Evolutionary conservation across 2,113 vertebrate genomes (phyloP).

Genomic region (Labeo rohita): DNA sequence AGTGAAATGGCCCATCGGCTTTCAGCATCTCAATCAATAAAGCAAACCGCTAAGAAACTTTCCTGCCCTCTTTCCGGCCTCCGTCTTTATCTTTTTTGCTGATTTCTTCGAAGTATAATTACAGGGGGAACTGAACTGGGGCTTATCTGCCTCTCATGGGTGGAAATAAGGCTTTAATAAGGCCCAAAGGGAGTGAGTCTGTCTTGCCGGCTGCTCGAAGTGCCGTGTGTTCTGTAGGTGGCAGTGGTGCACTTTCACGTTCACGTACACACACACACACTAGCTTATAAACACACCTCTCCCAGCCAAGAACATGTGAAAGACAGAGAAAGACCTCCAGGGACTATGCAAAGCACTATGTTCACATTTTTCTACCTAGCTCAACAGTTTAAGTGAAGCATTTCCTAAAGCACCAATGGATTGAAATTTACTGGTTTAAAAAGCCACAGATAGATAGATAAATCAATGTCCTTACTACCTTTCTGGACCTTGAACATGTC

Average conservation of each 20-base stretch:
- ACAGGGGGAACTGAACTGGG: slow-evolving; percentile 27
- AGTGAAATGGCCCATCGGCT: neutral
- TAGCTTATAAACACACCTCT: neutral
- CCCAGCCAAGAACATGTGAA: neutral
- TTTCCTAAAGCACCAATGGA: neutral
- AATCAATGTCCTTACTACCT: too few species aligned
- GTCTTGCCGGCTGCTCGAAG: neutral
- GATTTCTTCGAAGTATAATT: slow-evolving; percentile 50
- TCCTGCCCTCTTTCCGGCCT: neutral
- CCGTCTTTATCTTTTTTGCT: slow-evolving; percentile 33
- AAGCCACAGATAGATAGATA: neutral
- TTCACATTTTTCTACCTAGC: neutral
- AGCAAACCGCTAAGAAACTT: slow-evolving; percentile 15
- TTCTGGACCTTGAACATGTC: too few species aligned
- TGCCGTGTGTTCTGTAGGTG: slow-evolving; percentile 52
- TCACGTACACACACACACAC: neutral
- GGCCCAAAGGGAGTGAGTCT: slow-evolving; percentile 50
- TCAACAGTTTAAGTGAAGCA: neutral
- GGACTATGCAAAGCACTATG: neutral
- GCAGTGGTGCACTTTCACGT: slow-evolving; percentile 53
- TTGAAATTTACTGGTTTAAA: neutral
- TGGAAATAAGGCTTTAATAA: slow-evolving; percentile 59
- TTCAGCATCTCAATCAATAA: slow-evolving; percentile 32
- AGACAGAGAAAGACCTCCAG: neutral
- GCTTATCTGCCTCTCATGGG: slow-evolving; percentile 42